phyloP scores from a whole-genome alignment of 2,797 vertebrate species.

The Ispidina lecontei region DNA sequence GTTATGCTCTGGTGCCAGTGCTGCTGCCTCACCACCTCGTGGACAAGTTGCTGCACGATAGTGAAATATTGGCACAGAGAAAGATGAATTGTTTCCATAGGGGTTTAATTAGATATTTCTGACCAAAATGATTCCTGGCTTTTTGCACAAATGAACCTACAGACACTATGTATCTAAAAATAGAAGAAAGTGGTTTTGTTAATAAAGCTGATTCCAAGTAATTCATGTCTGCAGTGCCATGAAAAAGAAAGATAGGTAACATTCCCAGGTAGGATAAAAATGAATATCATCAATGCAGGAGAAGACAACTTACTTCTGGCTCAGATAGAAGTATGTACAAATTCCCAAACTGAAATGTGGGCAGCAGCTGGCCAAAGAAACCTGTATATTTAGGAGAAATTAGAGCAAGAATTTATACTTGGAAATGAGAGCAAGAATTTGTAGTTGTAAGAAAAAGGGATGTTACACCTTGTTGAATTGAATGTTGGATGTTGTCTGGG shows the following conservation, averaged over 20 bases:
- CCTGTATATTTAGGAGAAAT: background rate
- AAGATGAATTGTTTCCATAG: background rate
- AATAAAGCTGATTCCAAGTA: background rate
- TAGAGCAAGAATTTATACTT: background rate
- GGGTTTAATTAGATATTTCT: background rate
- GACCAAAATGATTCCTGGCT: background rate
- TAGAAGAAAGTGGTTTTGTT: background rate
- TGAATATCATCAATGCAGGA: accelerated
- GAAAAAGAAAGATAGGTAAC: background rate
- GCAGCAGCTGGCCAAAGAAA: background rate
- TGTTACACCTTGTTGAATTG: background rate
- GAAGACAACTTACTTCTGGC: background rate
- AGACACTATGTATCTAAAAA: background rate
- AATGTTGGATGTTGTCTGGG: background rate
- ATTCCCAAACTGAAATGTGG: background rate
- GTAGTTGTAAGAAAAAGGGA: background rate
- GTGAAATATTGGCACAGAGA: too few relatives aligned
- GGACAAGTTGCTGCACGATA: background rate
- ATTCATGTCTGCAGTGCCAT: background rate
- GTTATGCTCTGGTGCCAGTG: too few relatives aligned
- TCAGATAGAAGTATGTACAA: background rate
- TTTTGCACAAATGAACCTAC: background rate
- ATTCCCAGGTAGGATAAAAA: background rate
- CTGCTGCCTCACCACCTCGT: background rate
- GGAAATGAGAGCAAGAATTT: background rate